These are phyloP conservation scores for Eumerus sabulonum DNA, from an alignment of 2,888 invertebrate species.

Conservation along the genomic window DNA sequence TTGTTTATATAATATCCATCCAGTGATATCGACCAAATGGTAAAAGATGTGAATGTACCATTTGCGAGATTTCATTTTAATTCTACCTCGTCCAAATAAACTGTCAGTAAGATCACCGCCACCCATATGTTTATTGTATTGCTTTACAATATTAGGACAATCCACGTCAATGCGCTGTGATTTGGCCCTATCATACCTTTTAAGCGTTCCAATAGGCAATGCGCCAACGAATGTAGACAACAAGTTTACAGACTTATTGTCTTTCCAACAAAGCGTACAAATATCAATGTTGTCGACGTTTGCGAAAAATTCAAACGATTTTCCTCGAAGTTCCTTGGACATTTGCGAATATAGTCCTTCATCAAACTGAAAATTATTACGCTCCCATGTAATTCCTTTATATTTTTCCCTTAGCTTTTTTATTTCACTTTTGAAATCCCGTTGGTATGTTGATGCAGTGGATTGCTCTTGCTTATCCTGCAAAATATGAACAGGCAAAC, in stretches of 20 bases:
- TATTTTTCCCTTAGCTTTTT: constrained; percentile 11
- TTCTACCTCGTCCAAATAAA: constrained; percentile 13
- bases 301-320: constrained; percentile 3
- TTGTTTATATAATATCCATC: constrained; percentile 13
- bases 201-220: constrained; percentile 4
- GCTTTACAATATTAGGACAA: constrained; percentile 13
- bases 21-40: constrained; percentile 16
- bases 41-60: constrained; percentile 15
- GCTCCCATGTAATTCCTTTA: constrained; percentile 13
- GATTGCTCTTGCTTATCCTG: constrained; percentile 6
- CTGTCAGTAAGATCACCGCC: constrained; percentile 9
- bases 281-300: constrained; percentile 13
- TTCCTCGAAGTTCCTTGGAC: constrained; percentile 8
- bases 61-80: constrained; percentile 23
- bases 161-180: constrained; percentile 13
- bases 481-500: constrained; percentile 21
- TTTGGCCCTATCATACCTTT: constrained; percentile 12
- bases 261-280: constrained; percentile 19
- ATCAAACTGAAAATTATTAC: constrained; percentile 5
- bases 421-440: constrained; percentile 27
- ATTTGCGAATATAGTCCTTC: constrained; percentile 12
- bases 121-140: constrained; percentile 28
- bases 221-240: constrained; percentile 16
- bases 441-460: background rate
- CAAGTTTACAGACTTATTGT: constrained; percentile 9